These are phyloP conservation scores for Hemicordylus capensis DNA, from an alignment of 2,113 vertebrate species.

Conservation along the genomic window DNA sequence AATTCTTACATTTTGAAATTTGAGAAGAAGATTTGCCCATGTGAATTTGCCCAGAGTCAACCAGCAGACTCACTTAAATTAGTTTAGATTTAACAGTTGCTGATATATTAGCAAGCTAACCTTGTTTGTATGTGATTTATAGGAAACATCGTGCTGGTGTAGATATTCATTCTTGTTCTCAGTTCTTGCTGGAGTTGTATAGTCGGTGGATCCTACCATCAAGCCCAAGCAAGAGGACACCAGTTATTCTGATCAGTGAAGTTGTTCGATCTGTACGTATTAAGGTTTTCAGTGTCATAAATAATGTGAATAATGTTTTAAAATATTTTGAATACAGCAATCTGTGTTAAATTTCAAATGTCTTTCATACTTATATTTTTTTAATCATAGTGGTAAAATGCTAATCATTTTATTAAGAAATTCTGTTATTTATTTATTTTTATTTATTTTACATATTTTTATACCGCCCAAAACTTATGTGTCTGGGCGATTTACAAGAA, in stretches of 20 bases:
- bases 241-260: slow-evolving; percentile 91
- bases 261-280: slow-evolving; percentile 94
- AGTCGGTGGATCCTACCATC: slow-evolving; percentile 95
- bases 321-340: neutral
- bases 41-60: neutral
- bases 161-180: slow-evolving; percentile 98
- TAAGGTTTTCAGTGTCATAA: neutral
- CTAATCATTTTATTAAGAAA: neutral
- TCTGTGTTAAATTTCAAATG: neutral
- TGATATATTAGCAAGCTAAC: neutral
- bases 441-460: neutral
- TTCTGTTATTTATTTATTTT: no score
- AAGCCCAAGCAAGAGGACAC: slow-evolving; percentile 85
- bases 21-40: rapidly evolving
- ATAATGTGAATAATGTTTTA: neutral
- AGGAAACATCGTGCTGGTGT: slow-evolving; percentile 98
- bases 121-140: slow-evolving; percentile 8
- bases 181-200: slow-evolving; percentile 96
- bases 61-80: neutral
- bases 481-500: no score
- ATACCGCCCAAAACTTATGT: no score
- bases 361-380: neutral
- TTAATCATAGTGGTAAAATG: neutral
- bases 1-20: neutral
- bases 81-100: slow-evolving; percentile 7